A percentile compares a stretch with the other conserved stretches of the same genome.
Evolutionary conservation across 2,888 invertebrate species (phyloP).

Genomic region (Onthophagus sagittarius): DNA sequence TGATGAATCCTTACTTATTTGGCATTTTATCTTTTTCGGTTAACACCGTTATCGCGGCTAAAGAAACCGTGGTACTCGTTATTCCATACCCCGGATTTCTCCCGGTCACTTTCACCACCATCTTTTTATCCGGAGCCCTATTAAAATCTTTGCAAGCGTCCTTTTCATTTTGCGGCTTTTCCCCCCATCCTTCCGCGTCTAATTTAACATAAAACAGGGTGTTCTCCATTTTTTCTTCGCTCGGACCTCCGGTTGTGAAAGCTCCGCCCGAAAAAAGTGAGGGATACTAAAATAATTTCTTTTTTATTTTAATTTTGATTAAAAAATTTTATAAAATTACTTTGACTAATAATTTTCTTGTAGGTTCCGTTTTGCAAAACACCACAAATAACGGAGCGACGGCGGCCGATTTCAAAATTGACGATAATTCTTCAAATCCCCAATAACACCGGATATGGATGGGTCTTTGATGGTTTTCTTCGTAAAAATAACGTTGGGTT

Average conservation of each 20-base stretch:
- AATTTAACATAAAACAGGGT: constrained; percentile 65
- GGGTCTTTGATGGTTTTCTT: constrained; percentile 66
- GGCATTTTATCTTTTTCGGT: constrained; percentile 76
- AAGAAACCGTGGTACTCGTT: constrained; percentile 69
- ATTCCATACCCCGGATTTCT: constrained; percentile 79
- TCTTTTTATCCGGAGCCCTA: constrained; percentile 59
- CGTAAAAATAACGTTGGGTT: constrained; percentile 73
- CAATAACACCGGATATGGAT: constrained; percentile 73
- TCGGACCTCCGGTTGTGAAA: constrained; percentile 64
- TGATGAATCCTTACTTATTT: constrained; percentile 51
- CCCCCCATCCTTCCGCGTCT: constrained; percentile 75
- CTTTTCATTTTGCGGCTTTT: constrained; percentile 54
- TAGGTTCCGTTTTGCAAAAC: constrained; percentile 57
- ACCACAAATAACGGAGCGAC: constrained; percentile 60
- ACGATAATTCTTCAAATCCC: constrained; percentile 50
- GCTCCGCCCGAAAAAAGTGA: constrained; percentile 67
- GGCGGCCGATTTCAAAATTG: constrained; percentile 52
- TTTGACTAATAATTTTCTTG: constrained; percentile 62
- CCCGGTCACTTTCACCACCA: constrained; percentile 64
- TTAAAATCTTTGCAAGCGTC: constrained; percentile 56
- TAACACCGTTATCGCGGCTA: constrained; percentile 71
- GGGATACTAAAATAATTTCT: constrained; percentile 34
- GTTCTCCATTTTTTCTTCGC: constrained; percentile 57
- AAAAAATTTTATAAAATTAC: no score
- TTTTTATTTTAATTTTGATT: background rate